phyloP scores from a whole-genome alignment of 2,797 vertebrate species.

The Tauraco hartlaubi region DNA sequence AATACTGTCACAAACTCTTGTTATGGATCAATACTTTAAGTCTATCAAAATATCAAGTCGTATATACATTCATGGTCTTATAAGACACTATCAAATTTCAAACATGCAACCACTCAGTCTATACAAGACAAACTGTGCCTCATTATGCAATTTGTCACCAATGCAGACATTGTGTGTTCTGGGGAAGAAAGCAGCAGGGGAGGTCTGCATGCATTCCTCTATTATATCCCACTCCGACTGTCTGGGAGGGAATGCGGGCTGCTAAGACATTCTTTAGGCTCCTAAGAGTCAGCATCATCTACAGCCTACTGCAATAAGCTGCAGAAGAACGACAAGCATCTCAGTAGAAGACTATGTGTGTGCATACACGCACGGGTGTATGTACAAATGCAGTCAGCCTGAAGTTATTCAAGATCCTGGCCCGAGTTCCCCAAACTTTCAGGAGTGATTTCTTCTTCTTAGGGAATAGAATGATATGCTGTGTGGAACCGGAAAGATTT shows the following conservation, averaged over 20 bases:
- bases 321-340: background rate
- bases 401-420: background rate
- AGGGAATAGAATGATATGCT: background rate
- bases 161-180: background rate
- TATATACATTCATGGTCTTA: background rate
- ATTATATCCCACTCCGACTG: background rate
- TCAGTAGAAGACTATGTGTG: fast-evolving
- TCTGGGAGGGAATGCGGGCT: background rate
- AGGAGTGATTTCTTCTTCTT: background rate
- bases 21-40: background rate
- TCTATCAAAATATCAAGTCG: background rate
- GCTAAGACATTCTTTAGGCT: constrained; percentile 37
- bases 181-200: background rate
- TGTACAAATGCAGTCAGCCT: background rate
- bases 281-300: background rate
- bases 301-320: background rate
- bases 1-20: background rate
- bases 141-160: background rate
- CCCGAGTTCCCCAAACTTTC: background rate
- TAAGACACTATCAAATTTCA: background rate
- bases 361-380: fast-evolving
- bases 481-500: background rate
- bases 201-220: constrained; percentile 16
- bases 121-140: background rate
- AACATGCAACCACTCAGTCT: background rate